These are phyloP conservation scores for Hydrochoerus hydrochaeris DNA, from an alignment of 2,113 vertebrate genomes.

Conservation along the genomic window DNA sequence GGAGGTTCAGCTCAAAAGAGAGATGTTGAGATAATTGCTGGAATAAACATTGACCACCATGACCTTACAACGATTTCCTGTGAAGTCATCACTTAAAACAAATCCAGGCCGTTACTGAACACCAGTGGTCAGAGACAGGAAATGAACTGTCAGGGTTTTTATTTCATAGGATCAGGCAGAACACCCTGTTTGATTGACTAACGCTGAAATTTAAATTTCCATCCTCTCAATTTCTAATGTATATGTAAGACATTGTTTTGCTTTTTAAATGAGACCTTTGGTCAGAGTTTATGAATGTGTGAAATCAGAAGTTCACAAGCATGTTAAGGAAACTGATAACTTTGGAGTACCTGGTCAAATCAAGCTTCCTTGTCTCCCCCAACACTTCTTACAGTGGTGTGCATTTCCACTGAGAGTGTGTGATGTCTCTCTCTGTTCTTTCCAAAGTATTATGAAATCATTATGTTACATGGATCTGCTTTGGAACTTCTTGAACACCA, in stretches of 20 bases:
- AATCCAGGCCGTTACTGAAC: slow-evolving; percentile 35
- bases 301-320: neutral
- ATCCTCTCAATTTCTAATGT: neutral
- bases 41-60: slow-evolving; percentile 44
- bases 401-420: neutral
- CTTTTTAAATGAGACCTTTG: slow-evolving; percentile 2
- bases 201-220: slow-evolving; percentile 19
- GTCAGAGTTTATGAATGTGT: neutral
- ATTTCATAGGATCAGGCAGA: neutral
- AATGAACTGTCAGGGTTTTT: slow-evolving; percentile 39
- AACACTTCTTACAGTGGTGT: neutral
- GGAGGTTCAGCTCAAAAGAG: slow-evolving; percentile 18
- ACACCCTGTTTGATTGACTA: neutral
- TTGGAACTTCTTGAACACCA: neutral
- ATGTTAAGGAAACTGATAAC: neutral
- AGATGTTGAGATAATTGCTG: slow-evolving; percentile 29
- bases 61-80: slow-evolving; percentile 3
- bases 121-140: neutral
- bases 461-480: neutral
- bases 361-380: neutral
- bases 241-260: neutral
- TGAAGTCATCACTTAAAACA: slow-evolving; percentile 31
- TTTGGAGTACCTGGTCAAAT: neutral
- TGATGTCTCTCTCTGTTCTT: neutral
- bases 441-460: neutral